Percentiles rank a stretch among this genome's conserved stretches.
Conservation (phyloP, 2,113 vertebrate genomes). For the Ahaetulla prasina region DNA sequence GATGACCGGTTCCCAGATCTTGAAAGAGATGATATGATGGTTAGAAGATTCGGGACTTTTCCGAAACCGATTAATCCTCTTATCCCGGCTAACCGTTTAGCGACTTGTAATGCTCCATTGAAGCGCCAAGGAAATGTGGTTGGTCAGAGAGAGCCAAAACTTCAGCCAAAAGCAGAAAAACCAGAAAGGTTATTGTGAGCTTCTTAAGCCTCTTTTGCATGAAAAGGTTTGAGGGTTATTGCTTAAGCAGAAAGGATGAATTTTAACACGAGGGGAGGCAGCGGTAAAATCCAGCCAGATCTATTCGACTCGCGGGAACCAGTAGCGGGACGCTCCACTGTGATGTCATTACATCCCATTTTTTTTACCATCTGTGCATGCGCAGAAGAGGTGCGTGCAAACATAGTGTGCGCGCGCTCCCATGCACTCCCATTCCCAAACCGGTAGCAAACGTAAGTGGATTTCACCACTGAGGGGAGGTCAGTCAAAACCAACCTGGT, state of each 20-base stretch:
- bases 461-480: neutral
- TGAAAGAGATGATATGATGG: conserved; percentile 79
- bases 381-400: too few species aligned
- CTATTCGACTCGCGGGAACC: too few species aligned
- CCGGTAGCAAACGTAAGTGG: too few species aligned
- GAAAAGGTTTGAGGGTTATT: conserved; percentile 28
- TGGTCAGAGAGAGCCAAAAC: conserved; percentile 19
- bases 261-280: neutral
- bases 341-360: too few species aligned
- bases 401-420: too few species aligned
- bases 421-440: too few species aligned
- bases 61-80: conserved; percentile 55
- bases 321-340: too few species aligned
- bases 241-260: neutral
- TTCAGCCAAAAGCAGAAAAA: conserved; percentile 19
- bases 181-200: conserved; percentile 50
- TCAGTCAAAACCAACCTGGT: neutral
- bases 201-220: conserved; percentile 48
- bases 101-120: conserved; percentile 34
- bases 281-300: too few species aligned
- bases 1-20: conserved; percentile 57
- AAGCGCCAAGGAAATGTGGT: conserved; percentile 32
- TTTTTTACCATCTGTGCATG: too few species aligned
- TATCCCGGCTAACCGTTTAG: conserved; percentile 27
- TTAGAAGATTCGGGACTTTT: conserved; percentile 67